phyloP scores from a whole-genome alignment of 2,888 invertebrate genomes.

The Tachystola acroxantha region DNA sequence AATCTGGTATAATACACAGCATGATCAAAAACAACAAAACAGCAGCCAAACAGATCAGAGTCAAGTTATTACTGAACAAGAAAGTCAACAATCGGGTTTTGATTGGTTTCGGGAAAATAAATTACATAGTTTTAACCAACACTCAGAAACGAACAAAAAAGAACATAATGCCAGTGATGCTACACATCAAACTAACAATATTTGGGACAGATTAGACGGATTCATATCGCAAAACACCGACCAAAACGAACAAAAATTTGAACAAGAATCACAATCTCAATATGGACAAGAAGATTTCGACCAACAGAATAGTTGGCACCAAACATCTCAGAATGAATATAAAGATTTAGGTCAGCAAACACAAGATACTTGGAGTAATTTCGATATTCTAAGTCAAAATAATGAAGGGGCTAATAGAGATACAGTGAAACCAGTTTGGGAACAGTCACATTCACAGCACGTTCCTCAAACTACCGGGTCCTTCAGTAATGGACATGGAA shows the following conservation, averaged over 20 bases:
- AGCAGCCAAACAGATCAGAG: not conserved
- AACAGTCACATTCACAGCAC: conserved; percentile 7
- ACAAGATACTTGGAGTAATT: conserved; percentile 3
- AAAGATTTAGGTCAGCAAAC: not conserved
- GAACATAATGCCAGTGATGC: not conserved
- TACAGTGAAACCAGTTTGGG: conserved; percentile 9
- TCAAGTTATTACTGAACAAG: not conserved
- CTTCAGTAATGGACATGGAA: not conserved
- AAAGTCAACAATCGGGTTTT: not conserved
- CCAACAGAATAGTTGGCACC: conserved; percentile 14
- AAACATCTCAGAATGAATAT: not conserved
- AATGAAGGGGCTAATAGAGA: not conserved
- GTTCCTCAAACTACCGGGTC: not conserved
- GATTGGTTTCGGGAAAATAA: not conserved
- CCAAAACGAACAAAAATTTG: not conserved
- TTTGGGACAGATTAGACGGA: not conserved
- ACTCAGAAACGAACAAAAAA: not conserved
- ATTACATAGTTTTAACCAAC: not conserved
- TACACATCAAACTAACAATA: not conserved
- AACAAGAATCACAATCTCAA: not conserved
- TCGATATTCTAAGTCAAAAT: conserved; percentile 3
- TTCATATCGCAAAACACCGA: conserved; percentile 5
- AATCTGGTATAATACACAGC: not conserved
- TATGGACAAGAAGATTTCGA: conserved; percentile 8
- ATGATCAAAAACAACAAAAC: not conserved